Conservation (phyloP, 2,797 vertebrate species). For the Sarcophilus harrisii region DNA sequence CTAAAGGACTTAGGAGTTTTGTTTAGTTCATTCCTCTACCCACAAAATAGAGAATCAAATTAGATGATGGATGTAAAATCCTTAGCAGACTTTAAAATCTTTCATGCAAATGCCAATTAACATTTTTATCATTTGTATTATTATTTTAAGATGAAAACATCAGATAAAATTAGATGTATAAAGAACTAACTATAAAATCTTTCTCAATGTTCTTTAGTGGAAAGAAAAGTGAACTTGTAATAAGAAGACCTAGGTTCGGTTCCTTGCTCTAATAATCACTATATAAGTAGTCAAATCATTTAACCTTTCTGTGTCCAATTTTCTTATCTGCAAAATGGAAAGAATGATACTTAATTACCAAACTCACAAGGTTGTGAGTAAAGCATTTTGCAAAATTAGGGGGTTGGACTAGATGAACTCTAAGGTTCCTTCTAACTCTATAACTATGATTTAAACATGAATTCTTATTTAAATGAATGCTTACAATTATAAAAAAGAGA, state of each 20-base stretch:
- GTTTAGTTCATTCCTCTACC: not conserved
- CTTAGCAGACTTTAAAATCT: not conserved
- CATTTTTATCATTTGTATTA: not conserved
- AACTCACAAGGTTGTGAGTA: not conserved
- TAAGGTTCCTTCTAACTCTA: not conserved
- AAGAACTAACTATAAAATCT: slow-evolving; percentile 9
- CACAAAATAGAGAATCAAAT: not conserved
- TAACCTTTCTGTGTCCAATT: not conserved
- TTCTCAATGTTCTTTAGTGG: not conserved
- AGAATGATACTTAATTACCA: not conserved
- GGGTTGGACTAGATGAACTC: not conserved
- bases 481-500: slow-evolving; percentile 39
- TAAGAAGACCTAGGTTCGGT: not conserved
- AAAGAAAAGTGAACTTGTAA: not conserved
- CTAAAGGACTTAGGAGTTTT: not conserved
- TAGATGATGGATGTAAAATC: not conserved
- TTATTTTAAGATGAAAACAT: slow-evolving; percentile 9
- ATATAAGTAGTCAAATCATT: not conserved
- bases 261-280: not conserved
- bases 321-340: not conserved
- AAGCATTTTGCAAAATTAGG: not conserved
- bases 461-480: slow-evolving; percentile 16
- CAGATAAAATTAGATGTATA: slow-evolving; percentile 19
- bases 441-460: not conserved
- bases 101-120: not conserved